Base-by-base conservation (phyloP, 2,113 vertebrate genomes). In the Vanacampus margaritifer region DNA sequence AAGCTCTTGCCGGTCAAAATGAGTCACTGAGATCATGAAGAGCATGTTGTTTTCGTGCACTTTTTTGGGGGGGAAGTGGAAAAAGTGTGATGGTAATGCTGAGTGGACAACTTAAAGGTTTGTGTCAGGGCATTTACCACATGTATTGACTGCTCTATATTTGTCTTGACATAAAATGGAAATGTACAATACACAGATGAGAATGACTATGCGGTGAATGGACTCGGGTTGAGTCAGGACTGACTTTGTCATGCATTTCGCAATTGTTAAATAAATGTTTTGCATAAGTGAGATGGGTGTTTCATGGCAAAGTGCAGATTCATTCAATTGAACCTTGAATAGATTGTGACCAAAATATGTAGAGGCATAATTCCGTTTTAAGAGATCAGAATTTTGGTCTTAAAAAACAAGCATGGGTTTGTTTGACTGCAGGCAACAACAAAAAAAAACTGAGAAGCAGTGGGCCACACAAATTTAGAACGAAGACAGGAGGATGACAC, bases 161-260 rank as follows among this genome's bases (percentile, higher is more conserved):
- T 72, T 76, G 68, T 67, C 86, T 73, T 73, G 73, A 17, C 23
- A 17, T 45, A 3, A 24, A 26, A 26, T 26, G n/a, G 14, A 62
- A 62, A 24, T 26, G 23, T 62, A 24, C 60, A 60, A 23, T 24
- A 23, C 23, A 10, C 83, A 85, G 83, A 86, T 88, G 85, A 84
- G 75, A 54, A 71, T 88, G 86, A 89, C 75, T 78, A 78, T 85
- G 87, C 79, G 80, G 64, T 69, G 70, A 83, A 86, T 79, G 83
- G 85, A 87, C 16, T 79, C 63, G 56, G 76, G 76, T 81, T 91
- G 90, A 91, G 75, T 86, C 88, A 88, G 67, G 69, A 66, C 81
- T 70, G 56, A 62, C 74, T 80, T 75, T 80, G 41, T 0, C 65
- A 17, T 46, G 56, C 56, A 50, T 69, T 62, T 46, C 26, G 45